Percentiles rank a stretch among this genome's conserved stretches.
Evolutionary conservation across 2,797 vertebrate species (phyloP).

Genomic region (Microcaecilia unicolor): DNA sequence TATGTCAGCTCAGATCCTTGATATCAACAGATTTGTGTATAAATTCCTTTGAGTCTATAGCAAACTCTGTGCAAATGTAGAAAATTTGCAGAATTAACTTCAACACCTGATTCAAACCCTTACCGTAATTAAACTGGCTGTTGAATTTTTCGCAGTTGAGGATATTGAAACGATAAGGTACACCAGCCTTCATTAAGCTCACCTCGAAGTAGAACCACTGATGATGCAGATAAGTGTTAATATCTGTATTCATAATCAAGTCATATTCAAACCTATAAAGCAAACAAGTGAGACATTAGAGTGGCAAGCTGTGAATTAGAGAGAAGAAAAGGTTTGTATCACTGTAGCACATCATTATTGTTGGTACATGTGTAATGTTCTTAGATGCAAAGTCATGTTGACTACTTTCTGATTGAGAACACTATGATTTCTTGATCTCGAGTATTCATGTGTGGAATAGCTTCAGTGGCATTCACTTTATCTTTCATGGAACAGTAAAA

Average conservation of each 20-base stretch:
- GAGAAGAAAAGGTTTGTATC: not conserved
- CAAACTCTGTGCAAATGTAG: not conserved
- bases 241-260: constrained; percentile 74
- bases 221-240: constrained; percentile 64
- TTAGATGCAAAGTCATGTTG: no score
- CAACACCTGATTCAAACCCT: no score
- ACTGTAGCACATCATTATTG: no score
- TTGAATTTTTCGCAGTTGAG: constrained; percentile 92
- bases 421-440: no score
- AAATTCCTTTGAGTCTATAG: not conserved
- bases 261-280: constrained; percentile 77
- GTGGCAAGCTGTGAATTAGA: no score
- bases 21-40: accelerated
- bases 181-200: constrained; percentile 55
- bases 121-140: constrained; percentile 93
- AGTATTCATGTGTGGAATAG: no score
- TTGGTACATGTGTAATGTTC: no score
- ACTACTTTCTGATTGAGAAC: no score
- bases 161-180: constrained; percentile 80
- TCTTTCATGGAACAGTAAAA: no score
- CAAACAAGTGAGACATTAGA: not conserved
- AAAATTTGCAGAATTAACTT: no score
- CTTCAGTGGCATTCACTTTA: no score
- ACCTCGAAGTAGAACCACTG: constrained; percentile 94
- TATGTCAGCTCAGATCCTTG: no score